These are phyloP conservation scores for Calypte anna DNA, from an alignment of 2,113 vertebrate genomes.

Conservation along the genomic window DNA sequence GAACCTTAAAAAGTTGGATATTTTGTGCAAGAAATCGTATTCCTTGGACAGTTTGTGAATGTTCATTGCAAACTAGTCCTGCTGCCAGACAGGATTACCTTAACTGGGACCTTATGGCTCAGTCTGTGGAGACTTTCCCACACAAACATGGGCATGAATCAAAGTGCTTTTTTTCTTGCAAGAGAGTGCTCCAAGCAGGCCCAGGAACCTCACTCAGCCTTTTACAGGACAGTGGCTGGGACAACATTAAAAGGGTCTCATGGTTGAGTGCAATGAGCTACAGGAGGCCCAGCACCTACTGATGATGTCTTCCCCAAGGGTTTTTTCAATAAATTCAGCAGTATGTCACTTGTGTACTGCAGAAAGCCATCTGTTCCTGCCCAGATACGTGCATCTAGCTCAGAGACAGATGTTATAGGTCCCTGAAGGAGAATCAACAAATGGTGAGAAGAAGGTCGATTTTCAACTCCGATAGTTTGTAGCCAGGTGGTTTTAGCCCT, in stretches of 20 bases:
- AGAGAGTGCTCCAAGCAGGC: background rate
- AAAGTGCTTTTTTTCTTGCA: background rate
- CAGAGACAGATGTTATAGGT: background rate
- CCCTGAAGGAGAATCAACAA: background rate
- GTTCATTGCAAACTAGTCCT: conserved; percentile 2
- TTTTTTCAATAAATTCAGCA: background rate
- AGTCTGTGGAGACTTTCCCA: conserved; percentile 15
- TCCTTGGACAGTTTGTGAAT: background rate
- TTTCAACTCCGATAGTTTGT: background rate
- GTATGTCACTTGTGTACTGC: background rate
- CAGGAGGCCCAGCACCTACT: background rate
- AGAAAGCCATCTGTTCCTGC: background rate
- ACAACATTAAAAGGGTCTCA: background rate
- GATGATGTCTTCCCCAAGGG: background rate
- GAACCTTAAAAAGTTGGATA: conserved; percentile 1
- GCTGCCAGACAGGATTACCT: conserved; percentile 62
- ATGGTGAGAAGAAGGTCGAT: background rate
- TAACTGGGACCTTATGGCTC: conserved; percentile 9
- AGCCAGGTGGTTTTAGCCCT: background rate
- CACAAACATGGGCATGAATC: conserved; percentile 11
- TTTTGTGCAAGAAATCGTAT: conserved; percentile 34
- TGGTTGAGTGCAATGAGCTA: background rate
- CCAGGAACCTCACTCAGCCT: background rate
- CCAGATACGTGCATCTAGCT: background rate
- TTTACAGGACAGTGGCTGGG: background rate